These are phyloP conservation scores for Acridotheres tristis DNA, from an alignment of 2,797 vertebrate species.

Conservation along the genomic window DNA sequence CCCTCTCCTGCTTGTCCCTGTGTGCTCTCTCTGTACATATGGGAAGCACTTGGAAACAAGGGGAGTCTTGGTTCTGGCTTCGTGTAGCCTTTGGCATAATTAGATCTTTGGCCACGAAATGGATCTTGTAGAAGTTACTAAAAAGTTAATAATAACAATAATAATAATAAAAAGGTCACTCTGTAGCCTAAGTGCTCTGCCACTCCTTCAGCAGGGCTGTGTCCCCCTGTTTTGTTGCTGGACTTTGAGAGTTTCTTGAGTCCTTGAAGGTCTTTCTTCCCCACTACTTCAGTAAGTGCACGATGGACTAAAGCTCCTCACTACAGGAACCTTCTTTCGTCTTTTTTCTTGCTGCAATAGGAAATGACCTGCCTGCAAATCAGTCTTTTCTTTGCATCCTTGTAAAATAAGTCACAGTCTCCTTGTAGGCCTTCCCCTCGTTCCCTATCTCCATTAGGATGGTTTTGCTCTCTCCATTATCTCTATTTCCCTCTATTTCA, in stretches of 20 bases:
- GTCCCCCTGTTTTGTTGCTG: background rate
- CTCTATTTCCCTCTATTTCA: background rate
- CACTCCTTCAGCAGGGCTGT: rapidly evolving
- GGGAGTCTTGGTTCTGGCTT: background rate
- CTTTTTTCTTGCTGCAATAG: background rate
- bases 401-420: background rate
- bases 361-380: background rate
- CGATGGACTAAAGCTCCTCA: background rate
- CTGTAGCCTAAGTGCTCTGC: background rate
- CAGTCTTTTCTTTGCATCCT: background rate
- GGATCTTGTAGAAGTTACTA: background rate
- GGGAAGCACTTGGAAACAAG: background rate
- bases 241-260: background rate
- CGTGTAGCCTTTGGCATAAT: background rate
- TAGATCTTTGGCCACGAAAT: background rate
- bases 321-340: background rate
- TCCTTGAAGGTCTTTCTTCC: background rate
- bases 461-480: background rate
- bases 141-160: background rate
- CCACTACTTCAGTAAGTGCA: background rate
- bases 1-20: background rate
- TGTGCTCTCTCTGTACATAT: rapidly evolving
- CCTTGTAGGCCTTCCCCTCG: rapidly evolving
- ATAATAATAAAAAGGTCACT: background rate
- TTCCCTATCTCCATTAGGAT: background rate